A percentile compares a stretch with the other conserved stretches of the same genome.
Evolutionary conservation across 2,888 invertebrate genomes (phyloP).

Genomic region (Cantharis nigra): DNA sequence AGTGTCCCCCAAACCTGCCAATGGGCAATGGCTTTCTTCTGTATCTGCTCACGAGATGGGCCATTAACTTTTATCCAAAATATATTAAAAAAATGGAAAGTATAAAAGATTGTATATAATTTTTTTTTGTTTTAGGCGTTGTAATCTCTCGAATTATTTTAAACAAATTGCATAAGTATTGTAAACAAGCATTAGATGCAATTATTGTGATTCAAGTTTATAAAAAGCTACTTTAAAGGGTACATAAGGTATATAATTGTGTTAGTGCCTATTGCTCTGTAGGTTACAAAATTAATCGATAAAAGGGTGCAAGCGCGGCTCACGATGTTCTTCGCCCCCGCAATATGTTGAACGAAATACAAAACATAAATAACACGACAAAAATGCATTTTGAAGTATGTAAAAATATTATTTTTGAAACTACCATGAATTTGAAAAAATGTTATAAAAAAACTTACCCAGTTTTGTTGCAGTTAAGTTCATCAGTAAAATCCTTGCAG

Average conservation of each 20-base stretch:
- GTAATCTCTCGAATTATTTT: no score
- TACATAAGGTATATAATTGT: neutral
- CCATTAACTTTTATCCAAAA: no score
- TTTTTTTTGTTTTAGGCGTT: no score
- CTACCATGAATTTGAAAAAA: neutral
- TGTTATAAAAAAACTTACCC: constrained; percentile 57
- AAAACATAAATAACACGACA: neutral
- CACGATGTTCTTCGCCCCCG: neutral
- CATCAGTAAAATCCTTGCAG: constrained; percentile 80
- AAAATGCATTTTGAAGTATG: neutral
- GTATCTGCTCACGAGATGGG: no score
- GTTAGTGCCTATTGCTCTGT: neutral
- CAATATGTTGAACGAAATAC: neutral
- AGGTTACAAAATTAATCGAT: constrained; percentile 23
- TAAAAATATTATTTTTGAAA: neutral
- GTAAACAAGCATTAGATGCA: neutral
- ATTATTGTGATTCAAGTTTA: neutral
- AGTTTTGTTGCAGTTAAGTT: constrained; percentile 71
- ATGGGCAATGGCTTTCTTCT: no score
- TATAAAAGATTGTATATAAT: no score
- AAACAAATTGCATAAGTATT: no score
- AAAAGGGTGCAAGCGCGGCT: constrained; percentile 19
- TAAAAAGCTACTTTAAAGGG: neutral
- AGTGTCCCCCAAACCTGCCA: no score
- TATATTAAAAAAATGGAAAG: no score